Base-by-base conservation (phyloP, 1,140 invertebrate genomes). In the Paralvinella palmiformis region DNA sequence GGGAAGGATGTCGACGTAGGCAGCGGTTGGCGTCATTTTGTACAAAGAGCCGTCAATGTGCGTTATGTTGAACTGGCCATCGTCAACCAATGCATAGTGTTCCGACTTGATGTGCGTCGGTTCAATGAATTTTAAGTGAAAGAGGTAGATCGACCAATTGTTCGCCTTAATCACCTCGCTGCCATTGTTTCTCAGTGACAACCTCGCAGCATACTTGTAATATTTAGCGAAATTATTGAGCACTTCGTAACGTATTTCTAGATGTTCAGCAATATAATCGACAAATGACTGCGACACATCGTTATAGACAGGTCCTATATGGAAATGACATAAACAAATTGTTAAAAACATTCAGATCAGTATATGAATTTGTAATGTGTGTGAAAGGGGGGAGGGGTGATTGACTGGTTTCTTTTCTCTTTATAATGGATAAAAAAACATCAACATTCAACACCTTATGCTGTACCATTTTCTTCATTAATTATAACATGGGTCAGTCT, bases 41-140 rank as follows among this genome's bases (percentile, higher is more conserved):
- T 69, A 75, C 33, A 76, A 65, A 63, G 70, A 71, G 13, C 75
- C 75, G 3, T 70, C 64, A 0, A 71, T 63, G 55, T 77, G 75
- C 4, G 33, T 32, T 0, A 74, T 15, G n/a, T 59, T 63, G 31
- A 77, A n/a, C n/a, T 64, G n/a, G 3, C 68, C 68, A 27, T 59
- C 53, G 5, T 59, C 63, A 22, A 70, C 53, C 17, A 57, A 59
- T n/a, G 66, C 32, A n/a, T 52, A n/a, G n/a, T n/a, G n/a, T 1
- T 52, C 48, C 0, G 10, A 10, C 48, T 44, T 44, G 37, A 20
- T 27, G 48, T 27, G 3, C 48, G n/a, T n/a, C n/a, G n/a, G n/a
- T n/a, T n/a, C n/a, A n/a, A 52, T n/a, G 48, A 10, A 52, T 0
- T 22, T 22, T 10, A 27, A 29, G 10, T 52, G 48, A 10, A 52